Conservation (phyloP, 2,113 vertebrate genomes). For the Cryptoleucopteryx plumbea region DNA sequence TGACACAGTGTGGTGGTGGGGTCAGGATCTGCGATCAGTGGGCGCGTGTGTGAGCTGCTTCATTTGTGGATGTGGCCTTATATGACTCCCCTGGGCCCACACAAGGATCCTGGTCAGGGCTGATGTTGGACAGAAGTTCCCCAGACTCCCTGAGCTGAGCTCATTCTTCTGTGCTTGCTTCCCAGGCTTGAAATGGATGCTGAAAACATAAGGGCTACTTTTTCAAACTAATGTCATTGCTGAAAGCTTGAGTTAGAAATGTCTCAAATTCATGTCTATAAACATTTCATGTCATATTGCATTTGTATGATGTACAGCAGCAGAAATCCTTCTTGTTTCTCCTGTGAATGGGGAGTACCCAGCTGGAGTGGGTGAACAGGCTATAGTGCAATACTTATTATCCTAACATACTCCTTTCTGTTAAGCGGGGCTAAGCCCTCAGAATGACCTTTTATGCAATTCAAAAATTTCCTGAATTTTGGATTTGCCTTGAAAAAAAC, state of each 20-base stretch:
- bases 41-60: fast-evolving
- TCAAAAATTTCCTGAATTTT: not conserved
- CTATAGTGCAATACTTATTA: not conserved
- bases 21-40: not conserved
- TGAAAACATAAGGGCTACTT: not conserved
- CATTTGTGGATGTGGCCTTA: not conserved
- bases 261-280: not conserved
- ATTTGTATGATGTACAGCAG: not conserved
- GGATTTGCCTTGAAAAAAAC: not conserved
- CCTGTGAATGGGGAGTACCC: not conserved
- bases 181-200: not conserved
- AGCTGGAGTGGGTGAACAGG: not conserved
- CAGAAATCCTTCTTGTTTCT: not conserved
- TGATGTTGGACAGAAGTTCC: not conserved
- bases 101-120: not conserved
- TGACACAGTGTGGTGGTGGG: not conserved
- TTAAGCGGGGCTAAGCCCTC: not conserved
- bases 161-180: not conserved
- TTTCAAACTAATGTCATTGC: not conserved
- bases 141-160: not conserved
- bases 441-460: not conserved
- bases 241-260: not conserved
- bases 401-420: not conserved
- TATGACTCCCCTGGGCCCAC: fast-evolving
- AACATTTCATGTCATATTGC: not conserved